A percentile compares a stretch with the other conserved stretches of the same genome.
These are phyloP conservation scores for Colletes gigas DNA, from an alignment of 1,140 invertebrate species.

Conservation along the genomic window DNA sequence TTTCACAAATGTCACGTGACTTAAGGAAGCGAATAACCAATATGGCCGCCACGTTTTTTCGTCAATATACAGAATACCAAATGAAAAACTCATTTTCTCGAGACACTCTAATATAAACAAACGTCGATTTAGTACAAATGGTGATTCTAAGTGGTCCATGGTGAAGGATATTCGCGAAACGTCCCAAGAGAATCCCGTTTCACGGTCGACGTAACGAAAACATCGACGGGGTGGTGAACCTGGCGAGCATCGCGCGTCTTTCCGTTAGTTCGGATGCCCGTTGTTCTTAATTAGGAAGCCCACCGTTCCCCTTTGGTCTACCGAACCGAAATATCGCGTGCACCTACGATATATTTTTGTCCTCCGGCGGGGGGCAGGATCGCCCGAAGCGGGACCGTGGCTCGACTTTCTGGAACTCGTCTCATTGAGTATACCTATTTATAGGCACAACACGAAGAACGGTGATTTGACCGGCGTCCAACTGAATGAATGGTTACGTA, in stretches of 20 bases:
- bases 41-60: too few species aligned
- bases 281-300: conserved; percentile 2
- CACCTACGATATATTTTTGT: conserved; percentile 55
- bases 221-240: not conserved
- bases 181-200: too few species aligned
- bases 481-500: conserved; percentile 55
- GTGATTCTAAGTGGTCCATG: too few species aligned
- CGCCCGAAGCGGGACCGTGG: conserved; percentile 24
- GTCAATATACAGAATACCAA: too few species aligned
- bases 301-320: not conserved
- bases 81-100: too few species aligned
- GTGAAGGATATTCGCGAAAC: too few species aligned
- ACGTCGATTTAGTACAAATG: too few species aligned
- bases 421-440: conserved; percentile 61
- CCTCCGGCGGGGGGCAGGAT: conserved; percentile 17
- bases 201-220: too few species aligned
- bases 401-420: conserved; percentile 54
- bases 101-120: too few species aligned
- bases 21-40: too few species aligned
- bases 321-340: conserved; percentile 21
- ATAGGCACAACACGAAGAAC: conserved; percentile 28
- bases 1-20: too few species aligned
- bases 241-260: not conserved
- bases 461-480: conserved; percentile 23
- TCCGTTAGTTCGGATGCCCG: not conserved